Evolutionary conservation across 1,140 invertebrate genomes (phyloP), one percentile per base, ranked within the genome.

Genomic region (Ceratoteleas bidentatus): DNA sequence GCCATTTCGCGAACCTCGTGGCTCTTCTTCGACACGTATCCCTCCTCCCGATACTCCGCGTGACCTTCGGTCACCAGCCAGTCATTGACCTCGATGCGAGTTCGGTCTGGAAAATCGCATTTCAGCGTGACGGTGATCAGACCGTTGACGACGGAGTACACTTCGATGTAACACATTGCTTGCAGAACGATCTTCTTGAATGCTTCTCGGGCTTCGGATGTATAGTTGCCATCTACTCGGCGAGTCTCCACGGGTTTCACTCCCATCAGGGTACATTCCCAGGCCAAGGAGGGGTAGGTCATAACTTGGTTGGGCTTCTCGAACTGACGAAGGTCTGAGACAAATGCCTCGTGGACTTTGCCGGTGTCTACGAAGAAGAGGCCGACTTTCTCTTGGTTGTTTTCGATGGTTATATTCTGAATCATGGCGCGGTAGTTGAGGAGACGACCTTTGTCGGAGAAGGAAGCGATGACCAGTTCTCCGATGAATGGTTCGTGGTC

Each of bases 351-450:
- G 10, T 60, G 4, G 1, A 90, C 91, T 3, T 94, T 94, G n/a
- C 97, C 97, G 89, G 93, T 95, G 88, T 98, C 97, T 15, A 98
- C 93, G 85, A 95, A 97, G 52, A 94, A 92, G 4, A 98, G 93
- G 3, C 83, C 77, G 0, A 84, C 92, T 43, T 80, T 49, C 32
- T 86, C 47, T 68, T 92, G 47, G 0, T 75, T 60, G 32, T 72
- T 84, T 34, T 72, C 45, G 10, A 64, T 32, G 6, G 49, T 9
- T 16, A 83, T 85, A 49, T 80, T 61, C 61, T 87, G 65, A 0
- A 93, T 76, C 15, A 89, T 40, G 3, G 88, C 92, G 24, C 92
- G 87, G 68, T 90, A 89, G 70, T 89, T 64, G 49, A 45, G 9
- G 77, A 57, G 84, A 84, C 58, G 80, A 72, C 81, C 14, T 80